Evolutionary conservation across 2,797 vertebrate species (phyloP), one percentile per base, ranked within the genome.

Genomic region (Sternarchorhynchus goeldii): DNA sequence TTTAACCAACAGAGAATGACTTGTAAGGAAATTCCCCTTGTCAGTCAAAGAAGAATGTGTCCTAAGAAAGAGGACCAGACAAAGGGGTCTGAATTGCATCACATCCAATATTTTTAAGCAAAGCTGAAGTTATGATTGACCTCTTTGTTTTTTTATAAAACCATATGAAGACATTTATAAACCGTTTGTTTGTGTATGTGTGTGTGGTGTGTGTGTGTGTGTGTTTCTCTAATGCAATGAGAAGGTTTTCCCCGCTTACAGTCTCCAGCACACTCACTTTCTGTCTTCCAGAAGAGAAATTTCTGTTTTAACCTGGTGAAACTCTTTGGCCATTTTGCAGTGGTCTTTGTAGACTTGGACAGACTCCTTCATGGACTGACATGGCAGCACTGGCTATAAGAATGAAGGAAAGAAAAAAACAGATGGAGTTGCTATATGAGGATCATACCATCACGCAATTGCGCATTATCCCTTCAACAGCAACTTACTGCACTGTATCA

Each of bases 261-360:
- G 34, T 1, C 45, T 53, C 25, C 25, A 56, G 34, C 39, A 31
- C 2, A 89, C 96, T 96, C 88, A 99, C 97, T 95, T 98, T 89
- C 93, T 93, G 81, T 97, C 96, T 89, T 98, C 96, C 16, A 98
- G 94, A 41, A 94, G 87, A 34, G 95, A 90, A 4, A 99, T 98
- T 88, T 99, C 96, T 20, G 93, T 95, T 88, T 96, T 97, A 88
- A 97, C 96, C 80, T 98, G 95, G 88, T 96, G 94, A 85, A 97
- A 98, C 73, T 99, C 97, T 86, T 95, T 94, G 20, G 97, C 96
- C 92, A 97, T 96, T 90, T 94, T 96, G 92, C 96, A 98, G 92
- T 98, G 97, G 74, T 98, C 95, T 88, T 92, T 95, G 91, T 96
- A 97, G 76, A 99, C 95, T 84, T 97, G 95, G 84, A 96, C 95